Evolutionary conservation across 2,888 invertebrate species (phyloP).

Genomic region (Belgica antarctica): DNA sequence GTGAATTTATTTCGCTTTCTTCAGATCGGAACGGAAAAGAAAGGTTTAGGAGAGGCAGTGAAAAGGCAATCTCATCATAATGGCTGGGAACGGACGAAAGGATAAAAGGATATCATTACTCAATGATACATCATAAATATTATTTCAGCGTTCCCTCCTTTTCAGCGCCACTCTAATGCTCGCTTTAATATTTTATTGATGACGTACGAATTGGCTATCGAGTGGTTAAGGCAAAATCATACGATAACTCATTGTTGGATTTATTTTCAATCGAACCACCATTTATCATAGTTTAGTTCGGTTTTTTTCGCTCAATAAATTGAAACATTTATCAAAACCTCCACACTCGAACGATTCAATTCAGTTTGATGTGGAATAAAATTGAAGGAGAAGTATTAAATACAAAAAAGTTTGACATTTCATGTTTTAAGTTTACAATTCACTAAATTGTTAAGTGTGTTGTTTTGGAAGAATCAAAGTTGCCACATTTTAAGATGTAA

Average conservation of each 20-base stretch:
- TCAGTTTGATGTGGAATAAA: no score
- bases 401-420: no score
- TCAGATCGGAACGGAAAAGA: constrained; percentile 5
- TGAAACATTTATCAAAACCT: neutral
- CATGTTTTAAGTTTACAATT: no score
- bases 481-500: no score
- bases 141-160: constrained; percentile 2
- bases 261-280: constrained; percentile 18
- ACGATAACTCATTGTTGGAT: constrained; percentile 23
- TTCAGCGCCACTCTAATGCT: constrained; percentile 7
- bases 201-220: constrained; percentile 37
- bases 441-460: no score
- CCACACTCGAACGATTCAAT: no score
- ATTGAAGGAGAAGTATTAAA: no score
- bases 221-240: constrained; percentile 7
- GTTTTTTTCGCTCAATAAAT: neutral
- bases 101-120: constrained; percentile 33
- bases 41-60: constrained; percentile 19
- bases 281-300: constrained; percentile 35
- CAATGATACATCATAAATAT: constrained; percentile 32
- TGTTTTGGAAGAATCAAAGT: no score
- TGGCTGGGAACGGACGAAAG: constrained; percentile 3
- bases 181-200: constrained; percentile 35
- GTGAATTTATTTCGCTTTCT: constrained; percentile 17
- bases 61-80: constrained; percentile 35